Evolutionary conservation across 2,888 invertebrate species (phyloP), one percentile per base, ranked within the genome.

Genomic region (Tineola bisselliella): DNA sequence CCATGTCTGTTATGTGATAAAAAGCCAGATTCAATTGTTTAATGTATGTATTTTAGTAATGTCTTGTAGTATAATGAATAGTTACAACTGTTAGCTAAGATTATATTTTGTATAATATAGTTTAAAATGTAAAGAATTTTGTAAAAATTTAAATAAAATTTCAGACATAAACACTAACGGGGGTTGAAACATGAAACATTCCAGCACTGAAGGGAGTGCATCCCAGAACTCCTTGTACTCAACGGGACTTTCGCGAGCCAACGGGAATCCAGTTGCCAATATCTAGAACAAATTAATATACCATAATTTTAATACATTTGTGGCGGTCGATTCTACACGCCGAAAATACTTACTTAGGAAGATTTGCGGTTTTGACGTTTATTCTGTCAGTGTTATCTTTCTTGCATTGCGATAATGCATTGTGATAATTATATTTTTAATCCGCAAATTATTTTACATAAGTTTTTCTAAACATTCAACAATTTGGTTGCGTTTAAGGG

Each of bases 141-240:
- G 79, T 81, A 86, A 86, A 86, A 86, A 84, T 79, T 74, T 77
- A 78, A 81, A 54, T 54, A 11, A 44, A 38, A 60, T 12, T 44
- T 52, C 31, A 52, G n/a, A n/a, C n/a, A n/a, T n/a, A n/a, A n/a
- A n/a, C n/a, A 79, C 86, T 82, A 59, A 87, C 86, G 84, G 86
- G 12, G 82, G 81, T 63, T 86, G 94, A 74, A 99, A 99, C 62
- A 99, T 88, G 77, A 98, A 98, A 61, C 95, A 94, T 70, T 98
- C 96, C 43, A 99, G 81, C 0, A 96, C 93, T 60, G 90, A 90
- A 0, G 95, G 95, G 62, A 99, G 86, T 68, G 93, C 93, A 61
- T 92, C 90, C 99, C 99, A 99, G 87, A 95, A 93, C 59, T 88
- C 89, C 61, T 89, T 81, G 75, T 94, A 94, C 48, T 90, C 89